Evolutionary conservation across 2,888 invertebrate species (phyloP), one percentile per base, ranked within the genome.

Genomic region (Chymomyza procnemis): DNA sequence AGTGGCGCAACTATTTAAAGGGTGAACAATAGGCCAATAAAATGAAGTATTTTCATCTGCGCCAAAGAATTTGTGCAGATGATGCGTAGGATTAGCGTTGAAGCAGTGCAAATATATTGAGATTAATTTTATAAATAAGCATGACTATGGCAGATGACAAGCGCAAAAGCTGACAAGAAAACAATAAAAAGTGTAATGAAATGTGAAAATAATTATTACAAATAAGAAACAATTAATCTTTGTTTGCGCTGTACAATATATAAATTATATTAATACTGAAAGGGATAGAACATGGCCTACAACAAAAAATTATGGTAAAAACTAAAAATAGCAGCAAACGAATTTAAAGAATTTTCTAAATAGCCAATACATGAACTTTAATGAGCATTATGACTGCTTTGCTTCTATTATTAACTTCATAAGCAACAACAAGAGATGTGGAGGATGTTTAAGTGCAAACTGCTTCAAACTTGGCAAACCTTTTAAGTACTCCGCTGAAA

Each of bases 1-100:
- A 79, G 75, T 46, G 76, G 70, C 74, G 74, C 61, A 54, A 58
- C 50, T 18, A 19, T 50, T 19, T 19, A 14, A 19, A 19, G 50
- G 50, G 50, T 9, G 6, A 9, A 12, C 12, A 41, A 41, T 12
- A 41, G 34, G 34, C 34, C 12, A 41, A 41, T 41, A 41, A 41
- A 34, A 1, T 12, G 12, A 41, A 5, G 1, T 41, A 41, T 2
- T 41, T 41, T 41, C 12, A 12, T 3, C 18, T 46, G 30, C 14
- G 18, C 12, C 2, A 14, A 67, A 61, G 57, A 64, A 67, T 64
- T 54, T 46, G 14, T n/a, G 12, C 57, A 52, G 46, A 46, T 52
- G 21, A 34, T 59, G 41, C 48, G 4, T 3, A 18, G 1, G 14
- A 26, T 52, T 16, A 21, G 16, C 12, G 3, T 3, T 18, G 19